Evolutionary conservation across 2,113 vertebrate species (phyloP), one percentile per base, ranked within the genome.

Genomic region (Australoheros scitulus): DNA sequence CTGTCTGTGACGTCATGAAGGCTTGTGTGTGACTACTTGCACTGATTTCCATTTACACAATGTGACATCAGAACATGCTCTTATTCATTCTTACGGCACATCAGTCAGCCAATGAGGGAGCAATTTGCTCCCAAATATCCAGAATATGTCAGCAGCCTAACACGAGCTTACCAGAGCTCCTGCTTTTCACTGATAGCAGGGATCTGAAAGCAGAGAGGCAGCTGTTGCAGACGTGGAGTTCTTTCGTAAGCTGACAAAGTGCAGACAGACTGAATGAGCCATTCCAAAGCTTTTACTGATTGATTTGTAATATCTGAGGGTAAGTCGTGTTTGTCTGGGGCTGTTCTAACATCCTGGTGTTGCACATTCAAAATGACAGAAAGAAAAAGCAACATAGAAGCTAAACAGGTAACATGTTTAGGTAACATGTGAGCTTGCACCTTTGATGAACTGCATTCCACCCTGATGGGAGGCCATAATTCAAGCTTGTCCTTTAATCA

Each of bases 121-220:
- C 13, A 13, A 63, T 52, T 75, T 61, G 5, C 64, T 57, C 59
- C 56, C 60, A 14, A 17, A 82, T 78, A 78, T 29, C 57, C 64
- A 79, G 74, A 79, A 82, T 79, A 47, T 32, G 58, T 7, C 38
- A 29, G 78, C 59, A 82, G 74, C 85, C 72, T 57, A 3, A 22
- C 20, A 43, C 8, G 0, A 52, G 70, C 57, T 78, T 29, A 52
- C 56, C 74, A 52, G 14, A 32, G 47, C 18, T 8, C 36, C 22
- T 55, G 56, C 64, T 26, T 34, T 41, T 70, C 15, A 59, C 60
- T 26, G 47, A 17, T 11, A 24, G 52, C 0, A n/a, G 26, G 9
- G 55, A 17, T 77, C 29, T 65, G 56, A 59, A 15, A 43, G 11
- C 56, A 43, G 8, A 26, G 5, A 60, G 43, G 55, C 26, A 79